Base-by-base conservation (phyloP, 1,140 invertebrate species). In the Listronotus bonariensis region DNA sequence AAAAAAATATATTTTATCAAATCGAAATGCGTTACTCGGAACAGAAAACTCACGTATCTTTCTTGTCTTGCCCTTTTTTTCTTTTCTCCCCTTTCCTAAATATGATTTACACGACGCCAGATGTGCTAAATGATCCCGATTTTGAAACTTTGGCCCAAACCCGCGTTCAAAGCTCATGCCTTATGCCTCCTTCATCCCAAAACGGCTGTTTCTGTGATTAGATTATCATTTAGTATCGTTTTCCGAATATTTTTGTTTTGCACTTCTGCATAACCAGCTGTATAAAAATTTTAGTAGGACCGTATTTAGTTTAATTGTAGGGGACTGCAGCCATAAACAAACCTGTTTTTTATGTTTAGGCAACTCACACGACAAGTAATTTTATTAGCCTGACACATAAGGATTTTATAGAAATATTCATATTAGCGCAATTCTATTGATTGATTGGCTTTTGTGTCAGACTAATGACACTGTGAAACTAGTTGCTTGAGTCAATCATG, bases 101-200 rank as follows among this genome's bases (percentile, higher is more conserved):
- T 60, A 60, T 60, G 57, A 60, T 60, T 60, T 60, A 60, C 57
- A 60, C 57, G 57, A 51, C 57, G 57, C 57, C 57, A 60, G 57
- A 60, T 60, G 57, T 51, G 45, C 57, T 51, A 60, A 60, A 60
- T 40, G 57, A 60, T 60, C 57, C 57, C 57, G 57, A 60, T 60
- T 57, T 60, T 17, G 45, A 40, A 60, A 60, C 32, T 60, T 60
- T 60, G 48, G 57, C 57, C 45, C 40, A 51, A 60, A 60, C 57
- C 32, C 34, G 55, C 42, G 55, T 34, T 46, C 45, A 46, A 14
- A 46, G 46, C 57, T 49, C 57, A 60, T 38, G 57, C 46, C 48
- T 58, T 48, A 58, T 58, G 42, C 43, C 55, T 46, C 55, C 43
- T 60, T 41, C 36, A 18, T 51, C 46, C 31, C 43, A n/a, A n/a